phyloP scores from a whole-genome alignment of 2,797 vertebrate genomes.

The Triplophysa bombifrons region DNA sequence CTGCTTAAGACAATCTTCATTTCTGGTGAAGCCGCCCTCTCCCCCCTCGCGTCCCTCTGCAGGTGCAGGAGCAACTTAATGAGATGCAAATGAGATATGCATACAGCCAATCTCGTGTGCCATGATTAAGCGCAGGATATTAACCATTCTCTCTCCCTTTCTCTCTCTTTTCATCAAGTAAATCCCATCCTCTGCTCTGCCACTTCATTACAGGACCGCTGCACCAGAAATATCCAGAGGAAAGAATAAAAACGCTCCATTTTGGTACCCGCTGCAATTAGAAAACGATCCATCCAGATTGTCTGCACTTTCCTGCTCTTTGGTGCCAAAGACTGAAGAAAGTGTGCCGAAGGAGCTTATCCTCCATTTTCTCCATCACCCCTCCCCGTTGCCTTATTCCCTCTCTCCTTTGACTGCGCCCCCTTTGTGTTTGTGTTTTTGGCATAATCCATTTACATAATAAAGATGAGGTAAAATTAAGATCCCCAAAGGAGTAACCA shows the following conservation, averaged over 20 bases:
- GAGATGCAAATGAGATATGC: constrained; percentile 65
- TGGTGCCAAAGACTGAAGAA: neutral
- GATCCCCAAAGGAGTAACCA: constrained; percentile 70
- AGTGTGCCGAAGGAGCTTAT: constrained; percentile 15
- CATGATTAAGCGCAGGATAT: constrained; percentile 64
- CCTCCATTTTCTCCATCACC: constrained; percentile 24
- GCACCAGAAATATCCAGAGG: constrained; percentile 44
- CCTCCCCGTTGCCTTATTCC: constrained; percentile 18
- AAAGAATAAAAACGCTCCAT: constrained; percentile 23
- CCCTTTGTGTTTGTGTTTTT: constrained; percentile 68
- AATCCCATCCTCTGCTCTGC: constrained; percentile 55
- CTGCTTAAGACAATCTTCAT: constrained; percentile 22
- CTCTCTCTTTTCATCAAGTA: constrained; percentile 50
- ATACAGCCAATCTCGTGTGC: constrained; percentile 61
- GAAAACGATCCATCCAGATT: constrained; percentile 29
- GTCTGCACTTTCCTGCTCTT: constrained; percentile 19
- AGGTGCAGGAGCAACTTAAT: constrained; percentile 57
- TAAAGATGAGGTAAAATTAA: constrained; percentile 84
- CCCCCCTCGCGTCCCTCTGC: constrained; percentile 62
- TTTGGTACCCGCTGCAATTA: neutral
- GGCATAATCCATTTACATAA: constrained; percentile 82
- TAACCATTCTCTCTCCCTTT: constrained; percentile 60
- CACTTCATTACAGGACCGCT: constrained; percentile 45
- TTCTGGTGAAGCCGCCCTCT: constrained; percentile 32
- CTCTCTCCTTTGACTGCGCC: constrained; percentile 33